phyloP scores from a whole-genome alignment of 2,888 invertebrate species.

The Macaria liturata region DNA sequence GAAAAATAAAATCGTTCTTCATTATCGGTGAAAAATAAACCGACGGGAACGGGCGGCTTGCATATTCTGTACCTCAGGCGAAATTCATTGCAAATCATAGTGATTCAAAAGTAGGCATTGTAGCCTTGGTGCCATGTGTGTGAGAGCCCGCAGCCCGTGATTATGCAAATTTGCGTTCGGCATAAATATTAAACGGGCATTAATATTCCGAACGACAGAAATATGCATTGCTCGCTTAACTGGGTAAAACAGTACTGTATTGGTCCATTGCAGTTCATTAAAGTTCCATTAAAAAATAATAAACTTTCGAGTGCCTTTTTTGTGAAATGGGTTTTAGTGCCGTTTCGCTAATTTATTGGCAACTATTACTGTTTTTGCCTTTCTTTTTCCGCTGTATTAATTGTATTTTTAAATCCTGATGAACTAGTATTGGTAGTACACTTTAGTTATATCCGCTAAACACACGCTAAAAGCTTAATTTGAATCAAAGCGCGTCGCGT shows the following conservation, averaged over 20 bases:
- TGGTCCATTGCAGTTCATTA: conserved; percentile 54
- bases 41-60: conserved; percentile 34
- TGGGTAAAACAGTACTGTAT: conserved; percentile 58
- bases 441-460: too few species aligned
- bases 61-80: conserved; percentile 53
- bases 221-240: conserved; percentile 76
- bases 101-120: conserved; percentile 52
- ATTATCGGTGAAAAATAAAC: conserved; percentile 46
- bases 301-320: conserved; percentile 16
- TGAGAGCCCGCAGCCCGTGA: conserved; percentile 73
- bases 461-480: too few species aligned
- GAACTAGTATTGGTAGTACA: too few species aligned
- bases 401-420: too few species aligned
- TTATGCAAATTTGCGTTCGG: conserved; percentile 80
- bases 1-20: conserved; percentile 29
- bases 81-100: conserved; percentile 75
- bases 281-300: conserved; percentile 41
- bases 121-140: conserved; percentile 45
- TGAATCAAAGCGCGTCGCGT: too few species aligned
- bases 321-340: conserved; percentile 13
- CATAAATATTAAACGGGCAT: conserved; percentile 82
- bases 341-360: conserved; percentile 14
- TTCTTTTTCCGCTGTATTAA: too few species aligned
- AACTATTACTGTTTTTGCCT: too few species aligned
- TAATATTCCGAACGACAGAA: conserved; percentile 80